Evolutionary conservation across 2,113 vertebrate genomes (phyloP).

Genomic region (Otis tarda): DNA sequence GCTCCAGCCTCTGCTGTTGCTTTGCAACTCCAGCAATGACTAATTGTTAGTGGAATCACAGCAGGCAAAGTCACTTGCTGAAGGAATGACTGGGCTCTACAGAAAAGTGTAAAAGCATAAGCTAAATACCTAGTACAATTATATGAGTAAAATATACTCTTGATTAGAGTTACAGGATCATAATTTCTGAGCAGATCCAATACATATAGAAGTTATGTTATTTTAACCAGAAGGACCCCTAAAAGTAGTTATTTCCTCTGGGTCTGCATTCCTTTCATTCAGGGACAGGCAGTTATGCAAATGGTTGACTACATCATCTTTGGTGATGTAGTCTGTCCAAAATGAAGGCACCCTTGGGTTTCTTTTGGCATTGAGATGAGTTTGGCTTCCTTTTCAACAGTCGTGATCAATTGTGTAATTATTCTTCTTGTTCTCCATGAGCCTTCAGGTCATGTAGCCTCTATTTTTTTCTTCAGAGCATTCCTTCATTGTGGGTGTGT

Average conservation of each 20-base stretch:
- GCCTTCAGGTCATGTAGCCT: neutral
- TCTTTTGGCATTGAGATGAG: neutral
- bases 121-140: neutral
- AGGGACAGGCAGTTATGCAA: neutral
- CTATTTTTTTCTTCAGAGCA: neutral
- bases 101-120: neutral
- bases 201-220: rapidly evolving
- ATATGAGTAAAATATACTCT: neutral
- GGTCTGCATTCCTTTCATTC: neutral
- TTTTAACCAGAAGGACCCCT: neutral
- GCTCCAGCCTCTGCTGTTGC: neutral
- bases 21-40: rapidly evolving
- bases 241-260: neutral
- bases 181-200: neutral
- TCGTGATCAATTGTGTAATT: neutral
- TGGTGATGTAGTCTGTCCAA: neutral
- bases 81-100: neutral
- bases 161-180: neutral
- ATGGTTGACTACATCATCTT: neutral
- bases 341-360: slow-evolving; percentile 9
- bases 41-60: neutral
- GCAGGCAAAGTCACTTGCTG: neutral
- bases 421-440: neutral
- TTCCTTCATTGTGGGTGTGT: neutral
- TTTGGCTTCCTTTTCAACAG: neutral